Conservation (phyloP, 2,797 vertebrate genomes). For the Notamacropus eugenii region DNA sequence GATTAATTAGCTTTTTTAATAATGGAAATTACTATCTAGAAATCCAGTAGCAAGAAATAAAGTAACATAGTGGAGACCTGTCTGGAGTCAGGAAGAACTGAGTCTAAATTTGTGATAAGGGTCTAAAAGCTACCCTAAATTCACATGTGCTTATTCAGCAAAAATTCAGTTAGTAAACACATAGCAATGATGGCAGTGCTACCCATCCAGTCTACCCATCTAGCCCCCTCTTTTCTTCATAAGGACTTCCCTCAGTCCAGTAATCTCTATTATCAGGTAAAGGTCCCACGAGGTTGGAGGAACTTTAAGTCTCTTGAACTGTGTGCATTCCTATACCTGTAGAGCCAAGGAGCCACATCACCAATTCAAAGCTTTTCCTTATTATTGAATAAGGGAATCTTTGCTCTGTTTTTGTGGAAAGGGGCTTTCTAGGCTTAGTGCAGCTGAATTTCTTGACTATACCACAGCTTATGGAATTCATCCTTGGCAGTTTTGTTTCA, state of each 20-base stretch:
- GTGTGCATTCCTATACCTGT: not conserved
- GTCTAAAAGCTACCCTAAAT: not conserved
- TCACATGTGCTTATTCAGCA: not conserved
- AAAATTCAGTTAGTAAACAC: not conserved
- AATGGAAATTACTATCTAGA: constrained; percentile 2
- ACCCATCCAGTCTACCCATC: not conserved
- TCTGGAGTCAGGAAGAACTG: not conserved
- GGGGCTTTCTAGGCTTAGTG: not conserved
- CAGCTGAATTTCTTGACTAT: not conserved
- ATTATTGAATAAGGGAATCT: not conserved
- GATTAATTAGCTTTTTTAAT: constrained; percentile 23
- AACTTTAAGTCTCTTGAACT: not conserved
- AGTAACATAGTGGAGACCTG: not conserved
- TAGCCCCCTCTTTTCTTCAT: not conserved
- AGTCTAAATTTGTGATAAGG: not conserved
- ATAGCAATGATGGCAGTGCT: not conserved
- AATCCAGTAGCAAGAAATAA: not conserved
- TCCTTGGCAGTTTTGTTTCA: not conserved
- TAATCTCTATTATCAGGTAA: not conserved
- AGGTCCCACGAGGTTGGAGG: not conserved
- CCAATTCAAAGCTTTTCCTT: not conserved
- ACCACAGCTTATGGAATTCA: not conserved
- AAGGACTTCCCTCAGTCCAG: not conserved
- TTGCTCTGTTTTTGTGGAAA: not conserved
- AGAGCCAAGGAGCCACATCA: not conserved